Evolutionary conservation across 37 sponge, comb jelly and placozoan genomes (phyloP).

Genomic region (Mnemiopsis leidyi): DNA sequence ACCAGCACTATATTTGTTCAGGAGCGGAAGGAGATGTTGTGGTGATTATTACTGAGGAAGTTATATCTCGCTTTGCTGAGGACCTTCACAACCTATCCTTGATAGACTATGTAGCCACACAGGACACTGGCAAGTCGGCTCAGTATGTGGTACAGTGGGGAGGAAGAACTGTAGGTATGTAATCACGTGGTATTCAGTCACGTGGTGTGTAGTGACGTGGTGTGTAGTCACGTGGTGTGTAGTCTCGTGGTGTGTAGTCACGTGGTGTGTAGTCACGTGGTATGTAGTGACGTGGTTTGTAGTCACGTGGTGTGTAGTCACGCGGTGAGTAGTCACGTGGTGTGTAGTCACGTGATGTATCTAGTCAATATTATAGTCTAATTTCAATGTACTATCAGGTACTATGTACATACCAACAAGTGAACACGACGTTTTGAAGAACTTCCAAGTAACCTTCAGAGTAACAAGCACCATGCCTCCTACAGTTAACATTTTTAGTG

Average conservation of each 20-base stretch:
- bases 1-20: no score
- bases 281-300: not conserved
- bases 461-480: not conserved
- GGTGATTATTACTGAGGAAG: constrained; percentile 2
- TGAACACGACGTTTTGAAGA: not conserved
- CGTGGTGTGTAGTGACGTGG: not conserved
- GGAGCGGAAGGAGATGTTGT: not conserved
- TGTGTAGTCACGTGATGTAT: no score
- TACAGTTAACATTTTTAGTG: not conserved
- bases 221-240: not conserved
- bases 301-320: not conserved
- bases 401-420: not conserved
- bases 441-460: constrained; percentile 13
- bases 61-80: not conserved
- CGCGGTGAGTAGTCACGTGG: not conserved
- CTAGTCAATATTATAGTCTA: no score
- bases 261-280: not conserved
- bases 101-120: constrained; percentile 12
- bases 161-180: not conserved
- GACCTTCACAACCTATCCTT: not conserved
- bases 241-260: not conserved
- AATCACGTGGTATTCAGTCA: not conserved
- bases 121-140: not conserved
- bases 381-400: no score
- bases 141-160: not conserved